Evolutionary conservation across 1,140 invertebrate species (phyloP).

Genomic region (Drosophila novamexicana): DNA sequence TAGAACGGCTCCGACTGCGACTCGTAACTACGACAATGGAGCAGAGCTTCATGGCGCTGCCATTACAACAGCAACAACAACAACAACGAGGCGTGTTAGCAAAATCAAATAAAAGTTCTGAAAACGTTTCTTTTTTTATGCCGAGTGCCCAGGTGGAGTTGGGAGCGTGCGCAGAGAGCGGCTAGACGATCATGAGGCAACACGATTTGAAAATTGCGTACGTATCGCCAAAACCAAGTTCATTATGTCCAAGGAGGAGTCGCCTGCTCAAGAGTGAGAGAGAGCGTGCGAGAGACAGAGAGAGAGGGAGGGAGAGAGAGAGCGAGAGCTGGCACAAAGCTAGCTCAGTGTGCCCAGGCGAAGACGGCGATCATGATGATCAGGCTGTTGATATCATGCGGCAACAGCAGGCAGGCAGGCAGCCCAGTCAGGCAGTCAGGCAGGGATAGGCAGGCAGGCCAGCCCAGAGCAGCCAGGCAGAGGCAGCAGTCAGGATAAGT

Average conservation of each 20-base stretch:
- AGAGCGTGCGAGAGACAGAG: not conserved
- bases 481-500: conserved; percentile 65
- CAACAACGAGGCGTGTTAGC: conserved; percentile 53
- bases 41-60: conserved; percentile 31
- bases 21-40: conserved; percentile 45
- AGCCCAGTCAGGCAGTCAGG: conserved; percentile 7
- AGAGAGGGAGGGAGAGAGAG: not conserved
- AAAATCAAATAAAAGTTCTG: conserved; percentile 78
- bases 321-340: conserved; percentile 59
- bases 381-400: conserved; percentile 70
- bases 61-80: conserved; percentile 16
- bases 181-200: conserved; percentile 60
- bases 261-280: not conserved
- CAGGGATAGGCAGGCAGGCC: conserved; percentile 1
- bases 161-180: not conserved
- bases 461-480: conserved; percentile 6
- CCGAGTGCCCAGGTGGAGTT: conserved; percentile 13
- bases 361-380: conserved; percentile 65
- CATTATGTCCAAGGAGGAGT: conserved; percentile 77
- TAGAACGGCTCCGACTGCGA: conserved; percentile 20
- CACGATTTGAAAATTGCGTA: conserved; percentile 82
- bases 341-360: conserved; percentile 66
- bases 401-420: conserved; percentile 20
- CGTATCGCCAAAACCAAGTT: conserved; percentile 70
- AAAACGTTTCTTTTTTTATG: conserved; percentile 37